Evolutionary conservation across 2,888 invertebrate species (phyloP), one percentile per base, ranked within the genome.

Genomic region (Autographa pulchrina): DNA sequence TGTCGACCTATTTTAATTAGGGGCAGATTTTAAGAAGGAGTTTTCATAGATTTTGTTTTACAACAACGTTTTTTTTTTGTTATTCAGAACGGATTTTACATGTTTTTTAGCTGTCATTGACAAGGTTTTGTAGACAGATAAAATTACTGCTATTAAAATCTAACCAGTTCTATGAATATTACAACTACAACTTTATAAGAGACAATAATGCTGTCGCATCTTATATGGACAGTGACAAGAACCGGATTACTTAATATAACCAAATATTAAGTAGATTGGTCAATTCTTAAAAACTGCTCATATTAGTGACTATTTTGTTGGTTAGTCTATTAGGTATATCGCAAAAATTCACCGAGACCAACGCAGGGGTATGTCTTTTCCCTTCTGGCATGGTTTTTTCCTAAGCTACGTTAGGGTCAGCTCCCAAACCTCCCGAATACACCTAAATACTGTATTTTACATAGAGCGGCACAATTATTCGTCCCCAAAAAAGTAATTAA

Each of bases 401-500:
- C 25, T 3, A 25, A 25, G 25, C 25, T 25, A 25, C 3, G 25
- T 25, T 25, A 2, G 25, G 2, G 3, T 25, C 25, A 3, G 25
- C 25, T 25, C 25, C 25, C 25, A 25, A 3, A 25, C 25, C 25
- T 25, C 3, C 25, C 25, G 3, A 25, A 25, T 25, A 2, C 25
- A 25, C 3, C 25, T 25, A 25, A 25, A 25, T 25, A 25, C 25
- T 25, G 25, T 25, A 25, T 25, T 25, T 25, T 25, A 25, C 3
- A 4, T 13, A 13, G 13, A 41, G 41, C 11, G n/a, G 43, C n/a
- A 48, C 3, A 4, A 5, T 13, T 25, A 6, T 32, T 48, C 56
- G n/a, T 65, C 35, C 25, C 54, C 48, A 60, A 71, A 62, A 48
- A 58, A 66, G 32, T 66, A 56, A 25, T 74, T 78, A 58, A 70